Conservation (phyloP, 2,888 invertebrate species). For the Smittia aterrima region DNA sequence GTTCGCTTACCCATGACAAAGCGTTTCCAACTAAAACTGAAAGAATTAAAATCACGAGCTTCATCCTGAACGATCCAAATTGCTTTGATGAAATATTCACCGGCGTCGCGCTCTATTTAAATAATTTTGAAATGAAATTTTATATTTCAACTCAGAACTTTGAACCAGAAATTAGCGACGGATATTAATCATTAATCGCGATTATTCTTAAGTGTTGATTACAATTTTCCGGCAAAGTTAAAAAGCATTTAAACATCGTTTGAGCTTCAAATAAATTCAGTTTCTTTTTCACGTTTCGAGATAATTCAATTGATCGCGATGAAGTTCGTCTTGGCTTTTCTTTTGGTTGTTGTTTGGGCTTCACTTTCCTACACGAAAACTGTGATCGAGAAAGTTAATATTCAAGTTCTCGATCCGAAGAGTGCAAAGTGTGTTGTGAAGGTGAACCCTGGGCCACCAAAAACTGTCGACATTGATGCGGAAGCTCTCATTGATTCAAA, state of each 20-base stretch:
- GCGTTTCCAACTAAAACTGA: not conserved
- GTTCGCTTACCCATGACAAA: not conserved
- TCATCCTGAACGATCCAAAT: not conserved
- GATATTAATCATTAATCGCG: no score
- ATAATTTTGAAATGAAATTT: not conserved
- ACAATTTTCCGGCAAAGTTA: no score
- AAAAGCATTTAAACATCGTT: no score
- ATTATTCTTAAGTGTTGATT: no score
- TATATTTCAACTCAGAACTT: no score
- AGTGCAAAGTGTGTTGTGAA: not conserved
- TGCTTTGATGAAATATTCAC: not conserved
- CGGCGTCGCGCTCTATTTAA: not conserved
- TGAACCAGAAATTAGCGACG: no score
- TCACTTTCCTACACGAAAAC: no score
- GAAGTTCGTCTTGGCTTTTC: no score
- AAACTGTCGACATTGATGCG: slow-evolving; percentile 5
- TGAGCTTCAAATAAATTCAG: no score
- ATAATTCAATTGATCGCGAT: no score
- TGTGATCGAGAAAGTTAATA: not conserved
- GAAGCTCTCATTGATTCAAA: not conserved
- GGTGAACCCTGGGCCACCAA: not conserved
- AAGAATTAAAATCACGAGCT: not conserved
- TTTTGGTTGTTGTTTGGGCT: no score
- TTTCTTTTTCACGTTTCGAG: no score
- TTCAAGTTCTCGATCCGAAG: not conserved